Percentiles rank a stretch among this genome's conserved stretches.
phyloP scores from a whole-genome alignment of 2,113 vertebrate genomes.

The Amphilophus citrinellus region DNA sequence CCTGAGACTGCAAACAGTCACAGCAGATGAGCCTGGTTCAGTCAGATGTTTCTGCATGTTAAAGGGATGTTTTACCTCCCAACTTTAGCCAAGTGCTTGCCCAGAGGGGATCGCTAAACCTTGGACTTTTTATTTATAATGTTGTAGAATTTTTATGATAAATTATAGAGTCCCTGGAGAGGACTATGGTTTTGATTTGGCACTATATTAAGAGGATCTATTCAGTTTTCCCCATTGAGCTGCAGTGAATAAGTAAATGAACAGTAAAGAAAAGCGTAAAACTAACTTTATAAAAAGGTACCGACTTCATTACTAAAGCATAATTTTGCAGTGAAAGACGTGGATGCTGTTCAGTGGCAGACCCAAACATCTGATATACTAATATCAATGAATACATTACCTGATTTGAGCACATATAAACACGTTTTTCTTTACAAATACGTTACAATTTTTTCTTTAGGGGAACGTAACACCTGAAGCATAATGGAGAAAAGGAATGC shows the following conservation, averaged over 20 bases:
- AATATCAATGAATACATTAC: not conserved
- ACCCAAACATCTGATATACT: constrained; percentile 2
- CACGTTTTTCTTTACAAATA: not conserved
- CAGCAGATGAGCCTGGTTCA: not conserved
- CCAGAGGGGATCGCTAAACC: rapidly evolving
- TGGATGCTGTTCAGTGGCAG: not conserved
- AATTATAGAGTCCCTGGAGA: no score
- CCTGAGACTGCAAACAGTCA: not conserved
- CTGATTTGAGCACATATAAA: no score
- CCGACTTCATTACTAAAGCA: not conserved
- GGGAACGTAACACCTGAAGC: not conserved
- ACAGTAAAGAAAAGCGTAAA: not conserved
- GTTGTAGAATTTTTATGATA: not conserved
- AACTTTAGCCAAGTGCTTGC: not conserved
- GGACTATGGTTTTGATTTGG: no score
- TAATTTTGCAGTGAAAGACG: not conserved
- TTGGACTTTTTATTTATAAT: not conserved
- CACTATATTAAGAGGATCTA: no score
- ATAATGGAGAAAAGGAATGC: not conserved
- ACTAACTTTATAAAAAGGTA: not conserved
- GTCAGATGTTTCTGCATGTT: no score
- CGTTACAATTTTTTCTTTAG: not conserved
- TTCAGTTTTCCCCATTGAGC: no score
- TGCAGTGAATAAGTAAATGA: not conserved
- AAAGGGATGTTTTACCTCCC: not conserved